Evolutionary conservation across 2,113 vertebrate species (phyloP).

Genomic region (Thermophis baileyi): DNA sequence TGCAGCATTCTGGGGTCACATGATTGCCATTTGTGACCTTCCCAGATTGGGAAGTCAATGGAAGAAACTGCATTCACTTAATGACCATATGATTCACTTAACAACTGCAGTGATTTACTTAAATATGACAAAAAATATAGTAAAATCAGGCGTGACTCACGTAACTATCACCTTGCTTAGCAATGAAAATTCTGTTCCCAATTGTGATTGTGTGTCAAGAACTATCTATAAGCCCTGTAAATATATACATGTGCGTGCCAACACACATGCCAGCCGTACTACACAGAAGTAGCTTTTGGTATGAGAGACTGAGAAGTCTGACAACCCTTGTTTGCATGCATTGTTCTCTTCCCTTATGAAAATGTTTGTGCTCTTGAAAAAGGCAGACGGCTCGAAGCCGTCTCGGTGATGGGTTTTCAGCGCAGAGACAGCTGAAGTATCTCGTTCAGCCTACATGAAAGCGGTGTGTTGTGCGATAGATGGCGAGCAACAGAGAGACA

Average conservation of each 20-base stretch:
- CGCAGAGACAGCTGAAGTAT: background rate
- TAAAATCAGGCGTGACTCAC: too few relatives aligned
- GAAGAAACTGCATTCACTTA: too few relatives aligned
- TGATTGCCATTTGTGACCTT: too few relatives aligned
- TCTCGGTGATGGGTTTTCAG: background rate
- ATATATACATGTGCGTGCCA: background rate
- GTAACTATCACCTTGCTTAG: too few relatives aligned
- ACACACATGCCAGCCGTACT: background rate
- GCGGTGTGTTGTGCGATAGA: background rate
- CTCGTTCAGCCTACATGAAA: background rate
- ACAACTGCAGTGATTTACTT: too few relatives aligned
- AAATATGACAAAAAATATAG: too few relatives aligned
- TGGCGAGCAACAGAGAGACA: background rate
- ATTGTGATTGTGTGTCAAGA: too few relatives aligned
- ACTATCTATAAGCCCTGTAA: background rate
- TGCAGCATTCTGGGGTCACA: too few relatives aligned
- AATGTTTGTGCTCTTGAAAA: background rate
- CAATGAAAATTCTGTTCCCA: too few relatives aligned
- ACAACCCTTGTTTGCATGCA: background rate
- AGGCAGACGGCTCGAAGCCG: background rate
- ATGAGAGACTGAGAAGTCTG: background rate
- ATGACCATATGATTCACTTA: too few relatives aligned
- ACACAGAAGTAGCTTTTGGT: background rate
- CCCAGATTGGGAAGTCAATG: too few relatives aligned
- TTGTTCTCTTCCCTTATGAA: background rate